phyloP scores from a whole-genome alignment of 2,797 vertebrate species.

The Labeo calbasu region DNA sequence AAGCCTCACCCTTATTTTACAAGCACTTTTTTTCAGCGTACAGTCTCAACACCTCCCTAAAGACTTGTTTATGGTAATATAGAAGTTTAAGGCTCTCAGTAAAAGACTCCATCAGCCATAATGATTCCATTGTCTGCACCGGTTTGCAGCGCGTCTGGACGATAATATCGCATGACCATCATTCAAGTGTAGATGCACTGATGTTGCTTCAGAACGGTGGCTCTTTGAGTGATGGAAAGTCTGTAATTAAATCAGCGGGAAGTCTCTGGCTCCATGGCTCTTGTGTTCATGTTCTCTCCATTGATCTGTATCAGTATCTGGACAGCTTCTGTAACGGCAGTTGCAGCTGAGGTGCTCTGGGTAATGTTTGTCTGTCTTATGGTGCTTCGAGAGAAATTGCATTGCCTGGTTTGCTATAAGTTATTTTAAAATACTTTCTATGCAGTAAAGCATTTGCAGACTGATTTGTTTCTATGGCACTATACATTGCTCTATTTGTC shows the following conservation, averaged over 20 bases:
- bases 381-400: constrained; percentile 4
- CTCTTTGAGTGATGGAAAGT: constrained; percentile 68
- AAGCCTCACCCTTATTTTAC: constrained; percentile 61
- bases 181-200: constrained; percentile 45
- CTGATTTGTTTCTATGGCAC: not conserved
- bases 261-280: constrained; percentile 75
- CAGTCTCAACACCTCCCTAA: constrained; percentile 53
- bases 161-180: constrained; percentile 45
- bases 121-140: constrained; percentile 22
- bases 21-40: constrained; percentile 43
- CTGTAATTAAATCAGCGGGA: constrained; percentile 74
- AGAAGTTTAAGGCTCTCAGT: constrained; percentile 44
- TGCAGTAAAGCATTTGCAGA: not conserved
- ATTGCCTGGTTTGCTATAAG: not conserved
- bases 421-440: not conserved
- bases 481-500: not conserved
- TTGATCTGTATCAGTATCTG: constrained; percentile 73
- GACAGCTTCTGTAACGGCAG: constrained; percentile 31
- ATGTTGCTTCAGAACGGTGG: constrained; percentile 52
- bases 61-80: constrained; percentile 50
- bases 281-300: constrained; percentile 65
- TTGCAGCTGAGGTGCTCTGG: constrained; percentile 37
- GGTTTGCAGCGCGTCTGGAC: constrained; percentile 30
- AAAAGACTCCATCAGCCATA: constrained; percentile 25
- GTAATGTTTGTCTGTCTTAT: not conserved